Conservation (phyloP, 2,113 vertebrate species). For the Gulo gulo region DNA sequence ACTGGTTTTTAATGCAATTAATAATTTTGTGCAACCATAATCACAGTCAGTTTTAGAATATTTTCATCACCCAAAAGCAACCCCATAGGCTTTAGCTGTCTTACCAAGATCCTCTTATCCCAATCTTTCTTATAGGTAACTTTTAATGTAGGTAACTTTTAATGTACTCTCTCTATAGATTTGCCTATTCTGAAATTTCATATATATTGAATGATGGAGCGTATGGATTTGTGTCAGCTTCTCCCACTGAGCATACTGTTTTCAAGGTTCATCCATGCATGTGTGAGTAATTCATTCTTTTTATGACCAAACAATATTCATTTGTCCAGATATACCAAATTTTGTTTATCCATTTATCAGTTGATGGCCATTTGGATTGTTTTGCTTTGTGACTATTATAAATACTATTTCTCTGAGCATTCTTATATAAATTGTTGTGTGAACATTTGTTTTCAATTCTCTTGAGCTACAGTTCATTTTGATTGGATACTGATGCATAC, state of each 20-base stretch:
- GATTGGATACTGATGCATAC: not conserved
- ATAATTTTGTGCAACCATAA: not conserved
- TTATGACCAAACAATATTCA: not conserved
- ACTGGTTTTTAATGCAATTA: not conserved
- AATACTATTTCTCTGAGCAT: not conserved
- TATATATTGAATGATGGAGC: not conserved
- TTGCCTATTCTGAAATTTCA: not conserved
- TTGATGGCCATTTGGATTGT: not conserved
- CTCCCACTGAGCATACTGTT: not conserved
- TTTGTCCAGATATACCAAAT: not conserved
- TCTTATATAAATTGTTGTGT: not conserved
- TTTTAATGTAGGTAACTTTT: not conserved
- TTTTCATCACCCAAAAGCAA: not conserved
- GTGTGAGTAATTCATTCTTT: not conserved
- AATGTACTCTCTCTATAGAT: not conserved
- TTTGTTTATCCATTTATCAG: not conserved
- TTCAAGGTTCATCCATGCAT: not conserved
- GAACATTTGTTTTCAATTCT: not conserved
- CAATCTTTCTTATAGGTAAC: not conserved
- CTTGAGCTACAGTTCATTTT: not conserved
- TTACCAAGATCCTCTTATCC: not conserved
- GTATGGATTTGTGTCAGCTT: not conserved
- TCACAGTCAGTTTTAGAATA: not conserved
- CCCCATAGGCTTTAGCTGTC: not conserved
- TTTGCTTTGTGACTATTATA: not conserved